Evolutionary conservation across 2,113 vertebrate species (phyloP), one percentile per base, ranked within the genome.

Genomic region (Stegastes partitus): DNA sequence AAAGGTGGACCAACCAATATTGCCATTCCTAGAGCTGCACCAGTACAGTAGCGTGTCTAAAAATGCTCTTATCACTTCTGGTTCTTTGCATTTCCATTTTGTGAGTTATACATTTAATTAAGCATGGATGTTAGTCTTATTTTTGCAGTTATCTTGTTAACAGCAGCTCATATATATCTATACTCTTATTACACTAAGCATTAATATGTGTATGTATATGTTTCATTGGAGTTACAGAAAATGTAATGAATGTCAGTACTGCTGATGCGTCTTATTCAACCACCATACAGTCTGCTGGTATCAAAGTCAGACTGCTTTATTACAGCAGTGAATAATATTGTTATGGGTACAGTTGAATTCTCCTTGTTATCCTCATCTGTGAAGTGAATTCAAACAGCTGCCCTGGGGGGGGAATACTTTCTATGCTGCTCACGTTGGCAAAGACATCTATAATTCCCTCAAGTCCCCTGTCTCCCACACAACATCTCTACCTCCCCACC

Each of bases 401-500:
- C 55, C 15, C 50, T 62, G 25, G 26, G 47, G 28, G 28, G 37
- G 63, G 45, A 45, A 53, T 53, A 26, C 63, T 86, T 59, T 86
- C 37, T 62, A 89, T 86, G 77, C 87, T 62, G 85, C 85, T 87
- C 83, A 84, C 80, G 72, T 69, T 76, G 73, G n/a, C 73, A 78
- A 67, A 67, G 76, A 87, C 83, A 87, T 83, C 66, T 63, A 79
- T 82, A 61, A 88, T 77, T 81, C 69, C 79, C 85, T 78, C 66
- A 68, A 77, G 63, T 69, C 72, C 47, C 64, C 63, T 58, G 57
- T 57, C 61, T 66, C 81, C 55, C 80, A 81, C 76, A 66, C 68
- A 74, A 72, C 57, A 74, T n/a, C 26, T 63, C 47, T 54, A 34
- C 31, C 58, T 67, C 49, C 16, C 62, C 63, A 37, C 49, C 47